Evolutionary conservation across 2,113 vertebrate species (phyloP), one percentile per base, ranked within the genome.

Genomic region (Corvus moneduloides): DNA sequence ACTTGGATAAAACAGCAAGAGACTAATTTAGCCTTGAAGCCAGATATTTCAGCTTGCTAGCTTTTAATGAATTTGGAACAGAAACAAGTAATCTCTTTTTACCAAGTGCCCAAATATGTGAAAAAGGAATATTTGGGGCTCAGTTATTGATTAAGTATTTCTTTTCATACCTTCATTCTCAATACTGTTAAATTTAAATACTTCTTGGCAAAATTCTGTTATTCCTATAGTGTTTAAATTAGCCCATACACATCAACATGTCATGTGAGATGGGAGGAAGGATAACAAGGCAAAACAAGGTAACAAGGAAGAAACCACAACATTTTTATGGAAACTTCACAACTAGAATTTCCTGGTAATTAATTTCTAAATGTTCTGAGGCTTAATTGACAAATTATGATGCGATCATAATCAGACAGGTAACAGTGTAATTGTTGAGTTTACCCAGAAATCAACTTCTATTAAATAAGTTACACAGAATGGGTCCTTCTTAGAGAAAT

Each of bases 1-100:
- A 93, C 71, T 94, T 88, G 55, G 49, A 81, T 86, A 89, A 95
- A 94, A 90, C 85, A 93, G 88, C 92, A 78, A 93, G 85, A 95
- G 88, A 92, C 72, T 94, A 94, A 96, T 94, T 95, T 90, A 93
- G 61, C 80, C 72, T 78, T 78, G 72, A 58, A 92, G 88, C 85
- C 61, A 81, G 52, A 74, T 84, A 59, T 86, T 96, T 88, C 68
- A 78, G 75, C 90, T 90, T 74, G 51, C 59, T 88, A 72, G 32
- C 32, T 81, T 90, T 94, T 90, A 92, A 89, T 92, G 64, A 86
- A 93, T 68, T 81, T 86, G 79, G 94, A 94, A 90, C 17, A 93
- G 68, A 89, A 91, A 86, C 52, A 87, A 88, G 73, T 89, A 75
- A 92, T 96, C 82, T 86, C 68, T 94, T 95, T 95, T 95, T 64